A percentile compares a stretch with the other conserved stretches of the same genome.
Conservation (phyloP, 1,140 invertebrate genomes). For the Megalopta genalis region DNA sequence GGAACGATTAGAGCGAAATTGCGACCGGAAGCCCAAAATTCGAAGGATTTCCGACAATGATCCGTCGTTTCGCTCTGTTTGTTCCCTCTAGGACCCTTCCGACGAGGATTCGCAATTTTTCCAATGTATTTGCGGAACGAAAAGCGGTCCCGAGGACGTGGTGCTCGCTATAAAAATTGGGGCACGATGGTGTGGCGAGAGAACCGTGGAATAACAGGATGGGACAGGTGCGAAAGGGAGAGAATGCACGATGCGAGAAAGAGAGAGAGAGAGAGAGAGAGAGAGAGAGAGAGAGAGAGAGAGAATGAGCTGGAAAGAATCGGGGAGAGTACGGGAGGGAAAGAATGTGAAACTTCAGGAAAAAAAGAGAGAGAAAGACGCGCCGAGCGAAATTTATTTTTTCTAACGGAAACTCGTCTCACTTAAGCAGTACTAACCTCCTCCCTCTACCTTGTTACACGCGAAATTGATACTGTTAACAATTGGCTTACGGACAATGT, state of each 20-base stretch:
- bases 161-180: too few relatives aligned
- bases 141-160: too few relatives aligned
- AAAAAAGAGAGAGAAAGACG: conserved; percentile 26
- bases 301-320: conserved; percentile 26
- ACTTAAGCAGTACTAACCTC: conserved; percentile 53
- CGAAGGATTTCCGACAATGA: too few relatives aligned
- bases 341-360: background rate
- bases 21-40: too few relatives aligned
- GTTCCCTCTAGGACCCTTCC: background rate
- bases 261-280: conserved; percentile 54
- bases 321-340: conserved; percentile 26
- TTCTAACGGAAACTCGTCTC: conserved; percentile 74
- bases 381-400: conserved; percentile 73
- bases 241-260: conserved; percentile 27
- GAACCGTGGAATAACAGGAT: too few relatives aligned
- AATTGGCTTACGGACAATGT: conserved; percentile 71
- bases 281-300: too few relatives aligned
- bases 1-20: background rate
- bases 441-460: conserved; percentile 71
- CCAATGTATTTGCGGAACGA: too few relatives aligned
- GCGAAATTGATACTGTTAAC: conserved; percentile 75
- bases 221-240: background rate
- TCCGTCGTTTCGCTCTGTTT: too few relatives aligned
- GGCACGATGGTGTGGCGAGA: too few relatives aligned
- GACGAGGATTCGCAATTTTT: too few relatives aligned